Evolutionary conservation across 2,113 vertebrate species (phyloP).

Genomic region (Henicopernis longicauda): DNA sequence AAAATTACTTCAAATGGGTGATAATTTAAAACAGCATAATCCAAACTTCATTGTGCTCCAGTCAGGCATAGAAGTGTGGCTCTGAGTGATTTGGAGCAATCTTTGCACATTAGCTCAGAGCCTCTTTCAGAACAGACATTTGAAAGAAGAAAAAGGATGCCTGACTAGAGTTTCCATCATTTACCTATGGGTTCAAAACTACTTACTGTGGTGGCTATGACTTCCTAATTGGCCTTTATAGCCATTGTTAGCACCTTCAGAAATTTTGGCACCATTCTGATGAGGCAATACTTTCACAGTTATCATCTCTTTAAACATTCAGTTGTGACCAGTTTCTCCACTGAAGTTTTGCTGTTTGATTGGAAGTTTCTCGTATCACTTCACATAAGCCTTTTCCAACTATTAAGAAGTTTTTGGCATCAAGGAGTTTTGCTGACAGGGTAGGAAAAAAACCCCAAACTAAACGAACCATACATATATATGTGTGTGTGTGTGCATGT

Average conservation of each 20-base stretch:
- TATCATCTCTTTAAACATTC: neutral
- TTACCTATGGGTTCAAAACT: neutral
- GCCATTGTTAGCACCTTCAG: neutral
- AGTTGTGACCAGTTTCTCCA: neutral
- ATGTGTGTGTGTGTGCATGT: too few species aligned
- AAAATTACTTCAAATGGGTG: slow-evolving; percentile 62
- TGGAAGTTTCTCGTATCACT: neutral
- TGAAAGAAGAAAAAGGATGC: neutral
- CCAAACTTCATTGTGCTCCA: slow-evolving; percentile 39
- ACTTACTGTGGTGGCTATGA: neutral
- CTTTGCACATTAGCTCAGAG: slow-evolving; percentile 4
- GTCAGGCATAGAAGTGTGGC: neutral
- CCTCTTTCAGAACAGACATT: neutral
- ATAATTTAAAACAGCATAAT: slow-evolving; percentile 63
- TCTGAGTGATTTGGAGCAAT: slow-evolving; percentile 22
- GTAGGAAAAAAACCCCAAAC: neutral
- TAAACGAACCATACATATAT: too few species aligned
- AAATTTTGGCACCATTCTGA: neutral
- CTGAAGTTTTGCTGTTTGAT: neutral
- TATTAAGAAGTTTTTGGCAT: neutral
- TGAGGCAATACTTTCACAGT: neutral
- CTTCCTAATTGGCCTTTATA: neutral
- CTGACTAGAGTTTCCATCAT: neutral
- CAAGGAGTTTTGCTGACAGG: neutral
- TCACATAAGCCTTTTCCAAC: neutral